Conservation (phyloP, 2,888 invertebrate species). For the Thera britannica region DNA sequence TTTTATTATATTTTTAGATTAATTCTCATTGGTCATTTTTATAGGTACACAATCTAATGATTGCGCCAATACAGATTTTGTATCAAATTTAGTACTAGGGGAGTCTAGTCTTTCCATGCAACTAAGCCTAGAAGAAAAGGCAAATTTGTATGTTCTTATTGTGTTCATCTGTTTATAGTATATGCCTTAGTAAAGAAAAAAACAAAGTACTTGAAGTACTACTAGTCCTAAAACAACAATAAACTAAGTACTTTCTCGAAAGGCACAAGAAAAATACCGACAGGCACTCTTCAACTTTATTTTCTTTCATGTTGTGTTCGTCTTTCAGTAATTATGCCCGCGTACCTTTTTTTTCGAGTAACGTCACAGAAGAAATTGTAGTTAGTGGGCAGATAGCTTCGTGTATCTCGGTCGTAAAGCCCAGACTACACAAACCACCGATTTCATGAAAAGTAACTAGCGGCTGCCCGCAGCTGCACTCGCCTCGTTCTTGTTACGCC, state of each 20-base stretch:
- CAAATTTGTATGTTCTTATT: no score
- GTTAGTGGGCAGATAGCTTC: not conserved
- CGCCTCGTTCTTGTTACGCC: no score
- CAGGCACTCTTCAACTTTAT: not conserved
- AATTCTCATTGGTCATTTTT: no score
- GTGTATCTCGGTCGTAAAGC: not conserved
- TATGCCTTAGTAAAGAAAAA: not conserved
- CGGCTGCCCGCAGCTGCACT: no score
- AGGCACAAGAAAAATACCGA: slow-evolving; percentile 1
- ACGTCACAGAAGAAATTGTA: slow-evolving; percentile 4
- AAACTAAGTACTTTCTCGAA: not conserved
- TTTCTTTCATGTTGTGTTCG: slow-evolving; percentile 14
- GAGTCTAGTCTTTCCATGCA: no score
- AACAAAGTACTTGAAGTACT: not conserved
- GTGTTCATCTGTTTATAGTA: no score
- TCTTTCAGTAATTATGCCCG: slow-evolving; percentile 15
- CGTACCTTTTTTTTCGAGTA: slow-evolving; percentile 3
- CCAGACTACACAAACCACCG: not conserved
- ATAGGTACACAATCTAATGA: no score
- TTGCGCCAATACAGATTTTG: no score
- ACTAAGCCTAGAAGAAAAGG: no score
- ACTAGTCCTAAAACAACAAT: not conserved
- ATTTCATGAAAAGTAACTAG: no score
- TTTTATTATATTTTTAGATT: no score
- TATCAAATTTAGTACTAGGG: no score